A percentile compares a stretch with the other conserved stretches of the same genome.
Conservation (phyloP, 2,113 vertebrate genomes). For the Orientallactaga bullata region DNA sequence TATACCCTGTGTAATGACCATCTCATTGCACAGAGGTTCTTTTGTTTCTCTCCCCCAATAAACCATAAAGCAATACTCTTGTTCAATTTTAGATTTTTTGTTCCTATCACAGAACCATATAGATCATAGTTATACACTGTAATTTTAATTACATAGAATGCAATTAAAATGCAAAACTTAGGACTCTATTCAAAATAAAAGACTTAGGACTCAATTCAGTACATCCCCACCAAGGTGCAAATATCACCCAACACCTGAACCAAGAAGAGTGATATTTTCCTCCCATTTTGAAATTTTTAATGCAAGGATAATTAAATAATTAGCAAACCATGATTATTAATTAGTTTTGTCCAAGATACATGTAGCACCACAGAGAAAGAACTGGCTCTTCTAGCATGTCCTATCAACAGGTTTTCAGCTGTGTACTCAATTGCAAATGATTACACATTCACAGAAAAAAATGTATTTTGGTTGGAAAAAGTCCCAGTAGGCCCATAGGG, state of each 20-base stretch:
- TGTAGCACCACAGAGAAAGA: conserved; percentile 45
- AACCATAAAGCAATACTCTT: background rate
- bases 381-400: conserved; percentile 55
- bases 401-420: conserved; percentile 67
- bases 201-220: background rate
- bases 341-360: conserved; percentile 45
- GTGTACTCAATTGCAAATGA: conserved; percentile 76
- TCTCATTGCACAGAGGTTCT: background rate
- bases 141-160: background rate
- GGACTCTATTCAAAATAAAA: background rate
- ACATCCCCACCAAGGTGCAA: background rate
- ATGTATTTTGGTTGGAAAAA: conserved; percentile 81
- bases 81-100: background rate
- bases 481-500: conserved; percentile 80
- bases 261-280: background rate
- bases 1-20: background rate
- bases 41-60: background rate
- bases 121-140: background rate
- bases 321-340: conserved; percentile 30
- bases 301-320: conserved; percentile 60
- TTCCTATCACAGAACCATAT: background rate
- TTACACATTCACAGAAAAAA: conserved; percentile 77
- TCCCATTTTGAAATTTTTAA: conserved; percentile 15
- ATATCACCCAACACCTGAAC: background rate
- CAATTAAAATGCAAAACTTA: background rate